Percentiles rank a stretch among this genome's conserved stretches.
Conservation (phyloP, 2,888 invertebrate species). For the Drosophila pegasa region DNA sequence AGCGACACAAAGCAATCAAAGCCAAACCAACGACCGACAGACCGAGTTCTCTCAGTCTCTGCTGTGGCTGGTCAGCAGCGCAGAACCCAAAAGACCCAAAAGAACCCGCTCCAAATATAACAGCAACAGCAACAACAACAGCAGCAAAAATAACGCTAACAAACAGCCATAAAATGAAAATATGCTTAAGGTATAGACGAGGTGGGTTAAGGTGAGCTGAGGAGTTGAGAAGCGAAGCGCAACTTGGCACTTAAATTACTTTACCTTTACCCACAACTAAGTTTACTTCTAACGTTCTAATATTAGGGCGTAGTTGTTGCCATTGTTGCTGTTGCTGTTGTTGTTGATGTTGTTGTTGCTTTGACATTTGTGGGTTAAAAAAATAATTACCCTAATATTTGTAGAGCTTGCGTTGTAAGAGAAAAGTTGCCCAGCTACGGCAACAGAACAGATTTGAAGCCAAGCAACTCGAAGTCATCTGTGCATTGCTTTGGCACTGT, state of each 20-base stretch:
- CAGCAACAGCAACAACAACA: constrained; percentile 35
- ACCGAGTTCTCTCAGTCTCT: constrained; percentile 35
- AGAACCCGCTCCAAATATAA: constrained; percentile 34
- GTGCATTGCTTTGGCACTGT: background rate
- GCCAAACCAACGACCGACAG: constrained; percentile 53
- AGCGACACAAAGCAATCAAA: constrained; percentile 75
- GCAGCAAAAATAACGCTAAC: constrained; percentile 40
- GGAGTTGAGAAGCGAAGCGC: constrained; percentile 25
- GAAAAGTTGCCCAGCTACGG: constrained; percentile 10
- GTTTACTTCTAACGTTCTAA: constrained; percentile 50
- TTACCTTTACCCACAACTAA: constrained; percentile 50
- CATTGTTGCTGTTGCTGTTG: constrained; percentile 35
- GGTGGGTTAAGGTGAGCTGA: constrained; percentile 1
- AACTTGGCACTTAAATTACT: constrained; percentile 57
- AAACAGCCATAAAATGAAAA: constrained; percentile 68
- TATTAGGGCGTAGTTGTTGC: constrained; percentile 31
- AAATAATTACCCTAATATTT: constrained; percentile 69
- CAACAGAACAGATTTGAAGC: constrained; percentile 31
- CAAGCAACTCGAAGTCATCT: background rate
- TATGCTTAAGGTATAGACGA: constrained; percentile 11
- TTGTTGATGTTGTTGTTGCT: constrained; percentile 36
- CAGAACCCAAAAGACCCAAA: constrained; percentile 60
- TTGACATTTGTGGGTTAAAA: constrained; percentile 75
- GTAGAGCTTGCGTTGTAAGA: constrained; percentile 38
- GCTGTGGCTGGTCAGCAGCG: constrained; percentile 58